Evolutionary conservation across 2,888 invertebrate genomes (phyloP).

Genomic region (Lissonota sp.): DNA sequence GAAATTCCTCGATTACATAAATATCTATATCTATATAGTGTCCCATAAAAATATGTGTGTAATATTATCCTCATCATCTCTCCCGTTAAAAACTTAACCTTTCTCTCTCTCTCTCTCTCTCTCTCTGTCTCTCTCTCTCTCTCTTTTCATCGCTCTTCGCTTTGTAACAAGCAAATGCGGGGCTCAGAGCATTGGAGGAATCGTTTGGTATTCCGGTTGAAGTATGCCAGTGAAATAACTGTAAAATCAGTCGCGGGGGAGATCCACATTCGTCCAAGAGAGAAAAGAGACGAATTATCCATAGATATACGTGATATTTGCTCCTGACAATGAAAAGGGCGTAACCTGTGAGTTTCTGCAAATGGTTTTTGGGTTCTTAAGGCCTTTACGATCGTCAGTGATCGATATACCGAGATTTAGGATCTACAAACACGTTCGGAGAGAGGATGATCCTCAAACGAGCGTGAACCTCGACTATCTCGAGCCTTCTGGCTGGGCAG

Average conservation of each 20-base stretch:
- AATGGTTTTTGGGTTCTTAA: too few species aligned
- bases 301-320: not conserved
- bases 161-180: too few species aligned
- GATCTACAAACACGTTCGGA: conserved; percentile 33
- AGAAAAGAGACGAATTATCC: conserved; percentile 1
- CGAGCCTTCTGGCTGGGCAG: conserved; percentile 48
- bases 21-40: conserved; percentile 13
- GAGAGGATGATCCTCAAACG: conserved; percentile 68
- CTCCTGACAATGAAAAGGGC: too few species aligned
- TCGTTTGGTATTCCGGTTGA: conserved; percentile 77
- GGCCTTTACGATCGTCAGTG: too few species aligned
- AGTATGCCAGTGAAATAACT: conserved; percentile 81
- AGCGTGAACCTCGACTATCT: conserved; percentile 66
- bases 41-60: conserved; percentile 17
- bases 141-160: too few species aligned
- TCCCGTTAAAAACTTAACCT: not conserved
- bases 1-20: conserved; percentile 65
- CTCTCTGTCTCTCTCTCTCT: conserved; percentile 52
- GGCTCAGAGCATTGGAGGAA: conserved; percentile 29
- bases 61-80: conserved; percentile 23
- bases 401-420: not conserved
- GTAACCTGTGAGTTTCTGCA: too few species aligned
- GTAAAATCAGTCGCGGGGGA: conserved; percentile 69
- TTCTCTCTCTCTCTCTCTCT: conserved; percentile 38
- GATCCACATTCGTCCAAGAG: conserved; percentile 41